phyloP scores from a whole-genome alignment of 2,113 vertebrate species.

The Columba livia region DNA sequence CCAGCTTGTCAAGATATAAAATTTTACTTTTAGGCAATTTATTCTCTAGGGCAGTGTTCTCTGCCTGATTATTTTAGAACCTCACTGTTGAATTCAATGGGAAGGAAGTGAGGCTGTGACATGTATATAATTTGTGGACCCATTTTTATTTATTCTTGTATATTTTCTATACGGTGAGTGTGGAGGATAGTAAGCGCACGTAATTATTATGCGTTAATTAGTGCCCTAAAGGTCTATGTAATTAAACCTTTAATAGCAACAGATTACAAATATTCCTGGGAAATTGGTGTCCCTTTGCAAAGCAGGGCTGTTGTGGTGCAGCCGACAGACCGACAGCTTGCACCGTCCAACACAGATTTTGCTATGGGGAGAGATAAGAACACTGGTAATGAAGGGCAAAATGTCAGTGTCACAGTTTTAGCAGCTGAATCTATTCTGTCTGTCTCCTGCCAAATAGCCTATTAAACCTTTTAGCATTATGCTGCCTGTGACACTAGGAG shows the following conservation, averaged over 20 bases:
- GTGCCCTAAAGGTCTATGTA: constrained; percentile 25
- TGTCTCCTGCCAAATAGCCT: constrained; percentile 35
- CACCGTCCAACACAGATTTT: not conserved
- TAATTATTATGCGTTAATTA: constrained; percentile 37
- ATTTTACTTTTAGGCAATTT: not conserved
- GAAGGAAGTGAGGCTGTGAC: not conserved
- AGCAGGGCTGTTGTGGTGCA: not conserved
- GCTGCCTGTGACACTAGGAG: constrained; percentile 16
- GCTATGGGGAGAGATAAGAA: constrained; percentile 2
- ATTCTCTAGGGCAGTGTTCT: not conserved
- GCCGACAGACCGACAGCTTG: not conserved
- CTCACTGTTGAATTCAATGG: not conserved
- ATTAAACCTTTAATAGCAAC: constrained; percentile 44
- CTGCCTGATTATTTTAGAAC: not conserved
- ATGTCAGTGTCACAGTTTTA: constrained; percentile 38
- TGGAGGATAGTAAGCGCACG: constrained; percentile 32
- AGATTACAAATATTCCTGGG: constrained; percentile 62
- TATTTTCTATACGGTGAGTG: constrained; percentile 8
- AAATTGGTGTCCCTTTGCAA: constrained; percentile 7
- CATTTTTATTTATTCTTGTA: not conserved
- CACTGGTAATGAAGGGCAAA: not conserved
- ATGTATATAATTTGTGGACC: not conserved
- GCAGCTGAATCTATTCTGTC: constrained; percentile 34
- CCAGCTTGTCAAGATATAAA: not conserved
- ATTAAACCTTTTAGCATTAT: not conserved